Base-by-base conservation (phyloP, 1,140 invertebrate genomes). In the Bombus balteatus region DNA sequence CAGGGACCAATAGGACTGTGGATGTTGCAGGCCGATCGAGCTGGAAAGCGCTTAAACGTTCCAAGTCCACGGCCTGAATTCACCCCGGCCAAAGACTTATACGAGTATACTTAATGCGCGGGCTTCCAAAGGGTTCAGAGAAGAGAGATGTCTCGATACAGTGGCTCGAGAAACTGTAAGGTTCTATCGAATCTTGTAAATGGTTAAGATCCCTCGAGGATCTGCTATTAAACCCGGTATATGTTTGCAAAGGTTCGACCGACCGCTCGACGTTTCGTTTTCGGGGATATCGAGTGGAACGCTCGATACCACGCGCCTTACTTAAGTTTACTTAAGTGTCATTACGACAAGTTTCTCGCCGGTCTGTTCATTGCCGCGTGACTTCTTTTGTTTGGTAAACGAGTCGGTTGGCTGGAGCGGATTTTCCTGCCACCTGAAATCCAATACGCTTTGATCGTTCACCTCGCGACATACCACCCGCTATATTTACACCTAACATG, bases 1-100 rank as follows among this genome's bases (percentile, higher is more conserved):
- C 74, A 62, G 76, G 87, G 75, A 66, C 82, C 82, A 72, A 78
- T 87, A 81, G 83, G 62, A 75, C 70, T 68, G 65, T 87, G 85
- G 81, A n/a, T 43, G 79, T 59, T 59, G 70, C 74, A 72, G 71
- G 76, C 74, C 82, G 73, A 87, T 75, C 88, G 78, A 86, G 79
- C 86, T 82, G 86, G 86, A 90, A 90, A 90, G 86, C 89, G 89
- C 88, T 90, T 90, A 90, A 66, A 90, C 85, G 89, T 90, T 66
- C 88, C 88, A 88, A 90, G 89, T 90, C 87, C 89, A 83, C 75
- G 81, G 66, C n/a, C 73, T 53, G 76, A 81, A 90, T 89, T 79
- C 83, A 18, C 75, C 18, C 57, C 22, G 74, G 53, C 88, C 81
- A 68, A 68, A 88, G 88, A 90, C 89, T 90, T 90, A 90, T 85